Conservation (phyloP, 2,888 invertebrate species). For the Drosophila dives region DNA sequence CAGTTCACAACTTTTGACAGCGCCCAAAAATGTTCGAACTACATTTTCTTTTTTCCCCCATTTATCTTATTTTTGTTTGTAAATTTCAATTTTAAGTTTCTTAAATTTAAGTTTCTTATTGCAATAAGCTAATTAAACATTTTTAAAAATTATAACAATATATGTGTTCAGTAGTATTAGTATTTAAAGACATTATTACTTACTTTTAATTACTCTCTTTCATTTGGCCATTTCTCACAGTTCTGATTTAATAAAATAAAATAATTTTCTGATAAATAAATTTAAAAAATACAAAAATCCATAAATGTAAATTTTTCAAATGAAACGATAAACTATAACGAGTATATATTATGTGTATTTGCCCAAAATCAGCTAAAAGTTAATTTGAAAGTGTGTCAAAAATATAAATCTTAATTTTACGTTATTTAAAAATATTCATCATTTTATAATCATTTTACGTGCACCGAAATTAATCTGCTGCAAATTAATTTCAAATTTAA, state of each 20-base stretch:
- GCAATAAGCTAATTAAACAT: slow-evolving; percentile 22
- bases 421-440: no score
- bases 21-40: slow-evolving; percentile 40
- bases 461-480: background rate
- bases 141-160: background rate
- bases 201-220: slow-evolving; percentile 2
- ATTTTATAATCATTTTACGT: no score
- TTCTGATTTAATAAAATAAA: background rate
- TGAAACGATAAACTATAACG: background rate
- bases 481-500: background rate
- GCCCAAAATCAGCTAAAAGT: no score
- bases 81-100: background rate
- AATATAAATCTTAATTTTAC: no score
- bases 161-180: background rate
- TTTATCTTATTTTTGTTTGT: background rate
- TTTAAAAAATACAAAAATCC: background rate
- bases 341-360: background rate
- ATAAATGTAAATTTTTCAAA: background rate
- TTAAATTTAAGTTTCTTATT: slow-evolving; percentile 5
- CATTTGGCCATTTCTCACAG: background rate
- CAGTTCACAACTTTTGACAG: slow-evolving; percentile 74
- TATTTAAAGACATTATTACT: background rate
- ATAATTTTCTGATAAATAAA: background rate
- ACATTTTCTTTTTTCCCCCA: slow-evolving; percentile 10
- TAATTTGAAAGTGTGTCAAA: no score